Percentiles rank a stretch among this genome's conserved stretches.
Conservation (phyloP, 2,113 vertebrate species). For the Halcyon senegalensis region DNA sequence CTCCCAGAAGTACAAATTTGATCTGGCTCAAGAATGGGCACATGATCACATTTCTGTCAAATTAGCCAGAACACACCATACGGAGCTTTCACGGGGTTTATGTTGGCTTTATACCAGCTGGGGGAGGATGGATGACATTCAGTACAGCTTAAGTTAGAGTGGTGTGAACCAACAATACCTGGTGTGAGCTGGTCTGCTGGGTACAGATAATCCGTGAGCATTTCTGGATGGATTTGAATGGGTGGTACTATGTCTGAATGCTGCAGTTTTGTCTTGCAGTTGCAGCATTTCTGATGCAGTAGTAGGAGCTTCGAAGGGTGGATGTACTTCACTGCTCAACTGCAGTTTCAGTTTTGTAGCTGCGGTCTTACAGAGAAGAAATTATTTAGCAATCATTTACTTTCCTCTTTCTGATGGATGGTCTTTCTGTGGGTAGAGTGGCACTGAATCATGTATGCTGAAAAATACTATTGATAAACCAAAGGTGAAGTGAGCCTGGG, state of each 20-base stretch:
- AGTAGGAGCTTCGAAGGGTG: neutral
- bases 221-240: neutral
- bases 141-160: neutral
- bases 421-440: neutral
- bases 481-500: neutral
- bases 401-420: neutral
- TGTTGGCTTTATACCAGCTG: slow-evolving; percentile 27
- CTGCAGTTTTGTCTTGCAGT: neutral
- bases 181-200: neutral
- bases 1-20: slow-evolving; percentile 34
- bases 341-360: neutral
- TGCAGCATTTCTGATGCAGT: neutral
- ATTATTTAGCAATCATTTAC: neutral
- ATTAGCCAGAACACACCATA: slow-evolving; percentile 25
- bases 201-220: neutral
- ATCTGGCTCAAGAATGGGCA: slow-evolving; percentile 23
- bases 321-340: neutral
- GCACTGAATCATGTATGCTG: neutral
- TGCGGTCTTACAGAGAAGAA: neutral
- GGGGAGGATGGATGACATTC: neutral
- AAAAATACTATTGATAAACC: neutral
- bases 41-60: slow-evolving; percentile 58
- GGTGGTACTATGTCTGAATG: neutral
- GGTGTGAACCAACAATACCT: neutral
- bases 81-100: neutral